Conservation (phyloP, 2,888 invertebrate species). For the Augochlorella aurata region DNA sequence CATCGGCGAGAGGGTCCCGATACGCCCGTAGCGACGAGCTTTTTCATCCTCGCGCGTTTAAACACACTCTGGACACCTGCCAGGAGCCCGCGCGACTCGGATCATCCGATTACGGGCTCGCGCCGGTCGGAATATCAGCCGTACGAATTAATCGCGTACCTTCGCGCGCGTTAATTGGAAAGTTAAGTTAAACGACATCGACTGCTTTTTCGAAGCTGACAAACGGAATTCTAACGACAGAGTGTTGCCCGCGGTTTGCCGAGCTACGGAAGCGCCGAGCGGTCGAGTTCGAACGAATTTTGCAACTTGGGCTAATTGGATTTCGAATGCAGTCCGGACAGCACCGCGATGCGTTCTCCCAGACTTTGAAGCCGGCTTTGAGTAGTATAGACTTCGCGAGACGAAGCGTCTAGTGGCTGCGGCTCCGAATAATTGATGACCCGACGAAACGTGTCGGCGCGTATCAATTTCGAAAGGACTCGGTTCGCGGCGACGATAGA, state of each 20-base stretch:
- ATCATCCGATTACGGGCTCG: neutral
- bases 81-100: neutral
- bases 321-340: neutral
- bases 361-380: neutral
- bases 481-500: neutral
- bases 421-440: neutral
- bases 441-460: neutral
- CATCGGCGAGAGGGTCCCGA: slow-evolving; percentile 48
- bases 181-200: no score
- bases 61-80: slow-evolving; percentile 38
- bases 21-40: slow-evolving; percentile 19
- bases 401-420: neutral
- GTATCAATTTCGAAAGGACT: neutral
- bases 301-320: neutral
- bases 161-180: neutral
- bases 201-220: no score
- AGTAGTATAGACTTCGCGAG: neutral
- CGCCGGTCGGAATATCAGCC: neutral
- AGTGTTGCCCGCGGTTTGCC: neutral
- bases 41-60: slow-evolving; percentile 24
- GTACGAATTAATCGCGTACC: neutral
- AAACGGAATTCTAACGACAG: neutral
- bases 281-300: neutral
- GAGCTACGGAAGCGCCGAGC: neutral
- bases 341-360: neutral